Conservation (phyloP, 2,797 vertebrate species). For the Muscicapa striata region DNA sequence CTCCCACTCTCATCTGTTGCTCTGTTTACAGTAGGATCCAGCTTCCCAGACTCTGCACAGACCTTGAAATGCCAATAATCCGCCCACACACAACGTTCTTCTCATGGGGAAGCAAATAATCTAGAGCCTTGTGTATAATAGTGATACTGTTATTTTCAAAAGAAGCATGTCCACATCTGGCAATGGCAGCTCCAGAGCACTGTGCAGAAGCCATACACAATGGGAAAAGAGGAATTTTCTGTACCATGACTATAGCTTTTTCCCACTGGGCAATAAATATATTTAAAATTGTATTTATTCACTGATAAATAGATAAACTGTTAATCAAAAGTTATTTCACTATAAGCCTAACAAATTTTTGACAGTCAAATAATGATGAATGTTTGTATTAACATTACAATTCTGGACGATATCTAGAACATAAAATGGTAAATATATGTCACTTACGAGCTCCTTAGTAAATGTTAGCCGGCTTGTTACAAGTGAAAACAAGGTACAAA, state of each 20-base stretch:
- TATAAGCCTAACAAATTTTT: neutral
- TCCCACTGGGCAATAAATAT: constrained; percentile 49
- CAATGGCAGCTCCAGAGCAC: constrained; percentile 56
- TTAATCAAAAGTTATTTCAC: constrained; percentile 6
- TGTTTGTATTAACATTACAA: neutral
- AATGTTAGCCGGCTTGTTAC: neutral
- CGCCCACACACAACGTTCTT: constrained; percentile 66
- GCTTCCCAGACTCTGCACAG: constrained; percentile 72
- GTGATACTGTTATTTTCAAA: constrained; percentile 76
- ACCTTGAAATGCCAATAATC: constrained; percentile 75
- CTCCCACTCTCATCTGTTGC: constrained; percentile 42
- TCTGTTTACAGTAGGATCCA: constrained; percentile 73
- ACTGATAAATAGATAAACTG: constrained; percentile 59
- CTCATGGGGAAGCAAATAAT: constrained; percentile 70
- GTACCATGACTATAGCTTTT: neutral
- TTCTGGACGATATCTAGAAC: neutral
- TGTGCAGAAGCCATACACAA: constrained; percentile 34
- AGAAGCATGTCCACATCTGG: constrained; percentile 79
- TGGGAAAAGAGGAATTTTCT: constrained; percentile 50
- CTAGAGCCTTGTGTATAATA: constrained; percentile 65
- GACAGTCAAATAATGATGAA: neutral
- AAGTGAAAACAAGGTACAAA: neutral
- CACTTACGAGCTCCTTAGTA: neutral
- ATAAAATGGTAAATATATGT: neutral
- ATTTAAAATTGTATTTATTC: constrained; percentile 59